Evolutionary conservation across 2,888 invertebrate species (phyloP), one percentile per base, ranked within the genome.

Genomic region (Chloroclystis v-ata): DNA sequence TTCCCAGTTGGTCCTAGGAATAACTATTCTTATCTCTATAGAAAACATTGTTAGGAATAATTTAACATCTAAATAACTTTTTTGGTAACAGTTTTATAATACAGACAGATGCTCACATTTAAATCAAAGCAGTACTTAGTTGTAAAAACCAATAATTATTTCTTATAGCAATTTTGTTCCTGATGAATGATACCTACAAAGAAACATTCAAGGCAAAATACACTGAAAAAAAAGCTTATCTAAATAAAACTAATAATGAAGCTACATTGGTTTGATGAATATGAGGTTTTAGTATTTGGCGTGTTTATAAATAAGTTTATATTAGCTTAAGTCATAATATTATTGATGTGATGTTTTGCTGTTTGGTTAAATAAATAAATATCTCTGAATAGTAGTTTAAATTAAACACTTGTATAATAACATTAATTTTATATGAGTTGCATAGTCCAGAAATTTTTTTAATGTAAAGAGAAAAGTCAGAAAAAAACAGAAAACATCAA

Each of bases 51-150:
- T 75, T 76, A 82, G 80, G 80, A 73, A 76, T 70, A 77, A 74
- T 76, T 55, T 76, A 46, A 32, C 65, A 72, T 70, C 72, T 75
- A 75, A 16, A 72, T 75, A 80, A 79, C 75, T 78, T 84, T 82
- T 83, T 83, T 85, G 85, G 84, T 84, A 84, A 83, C 82, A 77
- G 72, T 68, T 72, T 78, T 77, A 75, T 72, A 63, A 78, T 76
- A 79, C 72, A 78, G 20, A 20, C 63, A 64, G 58, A 60, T 65
- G 67, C 69, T 70, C 69, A 70, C 63, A 64, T 55, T 59, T 37
- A 38, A 42, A 38, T 13, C 13, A 37, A 55, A 58, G 43, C 45
- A 43, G 59, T n/a, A n/a, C n/a, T 59, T 54, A 63, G 53, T 60
- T 61, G n/a, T n/a, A n/a, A 33, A 37, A 55, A 58, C 45, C 45